A percentile compares a stretch with the other conserved stretches of the same genome.
Conservation (phyloP, 2,113 vertebrate species). For the Gorsachius goisagi region DNA sequence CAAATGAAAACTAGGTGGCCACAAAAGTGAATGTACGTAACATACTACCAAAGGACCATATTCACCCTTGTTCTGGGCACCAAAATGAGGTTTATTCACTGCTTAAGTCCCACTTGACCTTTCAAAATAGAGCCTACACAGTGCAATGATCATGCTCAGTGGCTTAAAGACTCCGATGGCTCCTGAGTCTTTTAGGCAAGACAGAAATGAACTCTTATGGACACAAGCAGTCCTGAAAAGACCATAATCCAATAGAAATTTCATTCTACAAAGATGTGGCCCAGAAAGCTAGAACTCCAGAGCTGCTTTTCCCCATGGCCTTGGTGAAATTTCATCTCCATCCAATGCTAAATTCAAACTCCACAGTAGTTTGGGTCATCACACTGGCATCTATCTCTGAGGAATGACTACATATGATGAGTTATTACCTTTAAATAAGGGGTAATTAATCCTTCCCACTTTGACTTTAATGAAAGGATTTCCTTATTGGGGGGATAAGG, state of each 20-base stretch:
- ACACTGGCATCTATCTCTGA: not conserved
- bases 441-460: slow-evolving; percentile 47
- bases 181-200: not conserved
- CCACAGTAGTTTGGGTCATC: slow-evolving; percentile 16
- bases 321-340: not conserved
- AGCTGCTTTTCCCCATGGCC: not conserved
- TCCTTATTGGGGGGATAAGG: not conserved
- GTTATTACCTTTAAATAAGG: slow-evolving; percentile 48
- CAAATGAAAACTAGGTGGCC: not conserved
- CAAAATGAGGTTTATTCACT: not conserved
- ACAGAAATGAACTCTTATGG: not conserved
- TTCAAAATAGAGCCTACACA: not conserved
- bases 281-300: not conserved
- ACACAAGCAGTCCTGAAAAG: not conserved
- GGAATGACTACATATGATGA: slow-evolving; percentile 33
- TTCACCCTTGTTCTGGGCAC: not conserved
- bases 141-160: not conserved
- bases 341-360: not conserved
- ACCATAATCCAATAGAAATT: not conserved
- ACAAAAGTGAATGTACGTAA: not conserved
- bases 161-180: not conserved
- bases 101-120: not conserved
- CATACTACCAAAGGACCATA: not conserved
- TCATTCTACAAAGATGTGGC: not conserved
- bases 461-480: slow-evolving; percentile 29